phyloP scores from a whole-genome alignment of 2,113 vertebrate species.

The Eurypyga helias region DNA sequence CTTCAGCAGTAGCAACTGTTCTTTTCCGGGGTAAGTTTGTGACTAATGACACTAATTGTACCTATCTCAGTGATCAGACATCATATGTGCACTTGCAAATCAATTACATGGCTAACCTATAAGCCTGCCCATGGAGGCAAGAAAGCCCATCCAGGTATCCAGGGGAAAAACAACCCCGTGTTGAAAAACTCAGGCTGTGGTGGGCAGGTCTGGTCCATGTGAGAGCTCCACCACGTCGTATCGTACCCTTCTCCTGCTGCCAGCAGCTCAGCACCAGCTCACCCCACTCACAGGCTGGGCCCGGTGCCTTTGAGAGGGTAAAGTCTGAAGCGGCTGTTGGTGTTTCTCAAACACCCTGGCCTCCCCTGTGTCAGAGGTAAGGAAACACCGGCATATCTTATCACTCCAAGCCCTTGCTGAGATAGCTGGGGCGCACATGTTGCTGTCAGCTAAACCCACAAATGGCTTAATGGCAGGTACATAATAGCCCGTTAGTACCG shows the following conservation, averaged over 20 bases:
- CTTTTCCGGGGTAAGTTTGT: background rate
- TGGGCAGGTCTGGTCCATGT: background rate
- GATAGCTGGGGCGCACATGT: background rate
- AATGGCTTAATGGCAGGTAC: conserved; percentile 68
- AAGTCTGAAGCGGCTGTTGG: background rate
- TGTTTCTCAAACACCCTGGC: background rate
- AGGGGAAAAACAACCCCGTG: background rate
- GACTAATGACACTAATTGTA: background rate
- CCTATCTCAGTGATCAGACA: background rate
- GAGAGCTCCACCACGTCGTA: accelerated
- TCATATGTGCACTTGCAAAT: background rate
- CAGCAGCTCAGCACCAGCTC: background rate
- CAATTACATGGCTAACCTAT: background rate
- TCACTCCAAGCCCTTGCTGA: background rate
- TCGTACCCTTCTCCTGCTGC: accelerated
- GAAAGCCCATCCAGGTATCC: background rate
- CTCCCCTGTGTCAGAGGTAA: background rate
- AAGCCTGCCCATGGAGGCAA: background rate
- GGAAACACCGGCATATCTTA: background rate
- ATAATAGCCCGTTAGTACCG: conserved; percentile 61
- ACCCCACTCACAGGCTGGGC: background rate
- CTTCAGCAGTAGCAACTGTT: background rate
- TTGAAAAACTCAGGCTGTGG: background rate
- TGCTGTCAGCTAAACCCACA: conserved; percentile 63
- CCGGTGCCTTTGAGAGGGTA: background rate